Conservation (phyloP, 2,888 invertebrate species). For the Mesoligia furuncula region DNA sequence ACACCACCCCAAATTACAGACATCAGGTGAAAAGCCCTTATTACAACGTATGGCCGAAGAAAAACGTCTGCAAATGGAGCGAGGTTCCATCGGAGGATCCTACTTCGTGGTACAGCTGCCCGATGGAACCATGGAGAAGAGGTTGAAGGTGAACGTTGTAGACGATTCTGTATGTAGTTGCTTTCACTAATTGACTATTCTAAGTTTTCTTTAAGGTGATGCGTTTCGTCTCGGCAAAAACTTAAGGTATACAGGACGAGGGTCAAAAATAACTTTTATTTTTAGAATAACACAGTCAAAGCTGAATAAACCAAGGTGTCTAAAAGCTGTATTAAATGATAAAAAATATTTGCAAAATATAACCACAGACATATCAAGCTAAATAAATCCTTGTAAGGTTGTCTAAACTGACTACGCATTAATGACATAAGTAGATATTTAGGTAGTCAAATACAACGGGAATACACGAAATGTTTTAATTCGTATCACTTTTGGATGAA, state of each 20-base stretch:
- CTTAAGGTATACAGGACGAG: not conserved
- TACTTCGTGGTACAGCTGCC: constrained; percentile 96
- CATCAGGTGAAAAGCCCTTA: constrained; percentile 94
- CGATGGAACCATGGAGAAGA: constrained; percentile 97
- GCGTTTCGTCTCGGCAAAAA: constrained; percentile 49
- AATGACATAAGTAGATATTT: not conserved
- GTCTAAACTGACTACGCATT: not conserved
- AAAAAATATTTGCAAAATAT: not conserved
- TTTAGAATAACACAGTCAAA: not conserved
- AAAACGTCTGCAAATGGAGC: constrained; percentile 96
- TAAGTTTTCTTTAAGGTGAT: constrained; percentile 39
- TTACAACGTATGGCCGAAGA: constrained; percentile 98
- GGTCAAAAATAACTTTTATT: not conserved
- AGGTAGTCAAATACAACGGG: not conserved
- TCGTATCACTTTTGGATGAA: not conserved
- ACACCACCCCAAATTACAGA: constrained; percentile 69
- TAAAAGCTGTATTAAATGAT: not conserved
- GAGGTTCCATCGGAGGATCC: constrained; percentile 96
- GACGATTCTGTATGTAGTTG: constrained; percentile 68
- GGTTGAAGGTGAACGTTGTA: constrained; percentile 93
- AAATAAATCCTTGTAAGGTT: not conserved
- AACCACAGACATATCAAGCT: not conserved
- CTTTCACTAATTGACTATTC: constrained; percentile 60
- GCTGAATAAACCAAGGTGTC: not conserved
- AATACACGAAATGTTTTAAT: no score